Base-by-base conservation (phyloP, 1,140 invertebrate species). In the Cataglyphis hispanica region DNA sequence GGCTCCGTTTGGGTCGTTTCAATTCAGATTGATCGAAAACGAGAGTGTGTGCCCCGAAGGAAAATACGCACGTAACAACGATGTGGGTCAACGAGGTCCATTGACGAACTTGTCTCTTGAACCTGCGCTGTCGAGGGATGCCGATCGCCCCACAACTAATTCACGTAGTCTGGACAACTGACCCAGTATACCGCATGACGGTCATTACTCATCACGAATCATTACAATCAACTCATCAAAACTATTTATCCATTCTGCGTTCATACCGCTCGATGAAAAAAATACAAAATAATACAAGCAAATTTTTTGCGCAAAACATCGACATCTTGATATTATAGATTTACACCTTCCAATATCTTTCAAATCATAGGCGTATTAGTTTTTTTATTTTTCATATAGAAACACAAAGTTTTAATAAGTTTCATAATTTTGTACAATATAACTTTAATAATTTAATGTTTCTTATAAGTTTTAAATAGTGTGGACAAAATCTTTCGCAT, bases 51-150 rank as follows among this genome's bases (percentile, higher is more conserved):
- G 31, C 69, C 46, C 53, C 66, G 43, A 66, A 72, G 74, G 6
- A 25, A 34, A 80, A 6, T 37, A 53, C n/a, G 3, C 31, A 43
- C 25, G n/a, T 40, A 53, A 4, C 37, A n/a, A 31, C 37, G 53
- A 90, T 86, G 88, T 90, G 50, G 86, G 75, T 86, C 84, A 90
- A 40, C n/a, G 27, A 61, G 67, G 13, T 31, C 77, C 69, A 50
- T 83, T 83, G 77, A 80, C 78, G 84, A 90, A 91, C 84, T 88
- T 91, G 89, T 86, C 86, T 76, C 84, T 91, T 90, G 89, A 90
- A 88, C 86, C 84, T 90, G 89, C 8, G 19, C 53, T 34, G 25
- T 60, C 40, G 56, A 37, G 46, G 64, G n/a, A 58, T 58, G 25
- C 19, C 27, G 25, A 78, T 78, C 31, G 19, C n/a, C 16, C 40